A percentile compares a stretch with the other conserved stretches of the same genome.
phyloP scores from a whole-genome alignment of 2,113 vertebrate species.

The Mirounga angustirostris region DNA sequence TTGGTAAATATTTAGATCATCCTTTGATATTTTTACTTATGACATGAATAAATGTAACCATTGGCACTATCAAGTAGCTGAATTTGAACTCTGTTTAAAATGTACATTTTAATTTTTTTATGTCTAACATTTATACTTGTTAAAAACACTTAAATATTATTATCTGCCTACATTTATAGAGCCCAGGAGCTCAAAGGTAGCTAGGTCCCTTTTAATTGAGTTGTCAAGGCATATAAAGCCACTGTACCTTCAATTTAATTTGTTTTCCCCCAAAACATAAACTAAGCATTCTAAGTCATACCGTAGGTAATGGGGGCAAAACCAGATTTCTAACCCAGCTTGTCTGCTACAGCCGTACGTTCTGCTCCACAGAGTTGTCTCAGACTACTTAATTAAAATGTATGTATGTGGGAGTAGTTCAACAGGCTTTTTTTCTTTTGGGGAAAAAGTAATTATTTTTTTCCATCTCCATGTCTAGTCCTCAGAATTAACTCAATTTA shows the following conservation, averaged over 20 bases:
- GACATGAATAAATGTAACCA: neutral
- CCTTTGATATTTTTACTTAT: neutral
- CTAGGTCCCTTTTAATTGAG: neutral
- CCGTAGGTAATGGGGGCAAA: neutral
- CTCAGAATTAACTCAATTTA: conserved; percentile 64
- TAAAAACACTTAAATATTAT: neutral
- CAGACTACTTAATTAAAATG: conserved; percentile 35
- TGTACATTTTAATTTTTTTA: conserved; percentile 43
- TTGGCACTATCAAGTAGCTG: conserved; percentile 16
- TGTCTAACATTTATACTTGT: conserved; percentile 27
- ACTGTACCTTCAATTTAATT: neutral
- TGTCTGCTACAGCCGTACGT: neutral
- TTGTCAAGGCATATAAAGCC: conserved; percentile 26
- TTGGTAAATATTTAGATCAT: neutral
- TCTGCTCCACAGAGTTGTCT: neutral
- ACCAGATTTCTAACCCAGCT: neutral
- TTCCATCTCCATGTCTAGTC: neutral
- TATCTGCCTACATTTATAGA: neutral
- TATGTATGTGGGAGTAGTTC: neutral
- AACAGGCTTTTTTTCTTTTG: neutral
- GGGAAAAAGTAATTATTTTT: conserved; percentile 54
- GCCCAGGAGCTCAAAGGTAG: neutral
- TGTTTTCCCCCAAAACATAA: neutral
- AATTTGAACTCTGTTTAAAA: conserved; percentile 12
- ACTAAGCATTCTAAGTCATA: neutral